phyloP scores from a whole-genome alignment of 2,888 invertebrate species.

The Petrolisthes cinctipes region DNA sequence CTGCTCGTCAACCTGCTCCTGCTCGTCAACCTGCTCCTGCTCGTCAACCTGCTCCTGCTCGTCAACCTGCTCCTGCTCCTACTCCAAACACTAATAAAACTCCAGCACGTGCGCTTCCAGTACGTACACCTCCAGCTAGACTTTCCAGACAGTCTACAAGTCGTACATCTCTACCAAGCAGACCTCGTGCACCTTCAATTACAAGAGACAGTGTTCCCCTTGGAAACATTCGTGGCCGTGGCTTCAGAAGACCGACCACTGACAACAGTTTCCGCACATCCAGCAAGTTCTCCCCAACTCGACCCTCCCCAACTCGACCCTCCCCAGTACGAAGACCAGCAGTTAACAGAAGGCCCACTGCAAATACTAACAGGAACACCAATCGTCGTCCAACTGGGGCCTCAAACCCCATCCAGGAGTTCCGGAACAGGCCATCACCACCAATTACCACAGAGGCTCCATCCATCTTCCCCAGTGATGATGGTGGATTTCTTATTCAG shows the following conservation, averaged over 20 bases:
- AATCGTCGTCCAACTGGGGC: conserved; percentile 4
- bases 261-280: conserved; percentile 58
- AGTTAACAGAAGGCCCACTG: conserved; percentile 5
- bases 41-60: neutral
- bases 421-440: conserved; percentile 47
- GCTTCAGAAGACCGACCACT: conserved; percentile 56
- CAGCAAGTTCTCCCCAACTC: conserved; percentile 51
- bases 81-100: neutral
- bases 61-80: conserved; percentile 15
- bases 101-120: conserved; percentile 9
- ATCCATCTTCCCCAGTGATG: conserved; percentile 54
- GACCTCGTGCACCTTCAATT: conserved; percentile 29
- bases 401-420: conserved; percentile 55
- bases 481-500: conserved; percentile 61
- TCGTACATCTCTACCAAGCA: conserved; percentile 38
- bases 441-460: conserved; percentile 54
- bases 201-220: conserved; percentile 58
- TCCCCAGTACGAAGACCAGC: conserved; percentile 37
- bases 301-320: conserved; percentile 11
- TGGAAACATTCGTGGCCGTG: conserved; percentile 56
- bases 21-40: neutral
- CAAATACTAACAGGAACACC: conserved; percentile 3
- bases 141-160: conserved; percentile 28
- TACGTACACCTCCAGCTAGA: neutral
- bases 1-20: conserved; percentile 30